Evolutionary conservation across 2,797 vertebrate species (phyloP), one percentile per base, ranked within the genome.

Genomic region (Streptopelia turtur): DNA sequence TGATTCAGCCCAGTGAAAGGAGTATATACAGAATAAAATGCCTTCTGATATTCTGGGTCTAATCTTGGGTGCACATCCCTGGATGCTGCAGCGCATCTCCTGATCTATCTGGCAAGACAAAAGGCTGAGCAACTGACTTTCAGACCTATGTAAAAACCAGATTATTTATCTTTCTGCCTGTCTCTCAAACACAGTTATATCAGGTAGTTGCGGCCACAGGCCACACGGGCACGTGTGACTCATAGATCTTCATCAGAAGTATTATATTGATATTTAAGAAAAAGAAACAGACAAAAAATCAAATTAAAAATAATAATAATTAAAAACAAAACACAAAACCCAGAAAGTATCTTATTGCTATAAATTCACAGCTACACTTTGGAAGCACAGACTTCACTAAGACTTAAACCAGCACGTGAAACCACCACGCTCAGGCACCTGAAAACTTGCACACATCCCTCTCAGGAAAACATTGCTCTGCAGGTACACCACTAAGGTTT

Each of bases 181-280:
- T 63, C 77, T 85, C 77, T 95, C 68, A 68, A 75, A 65, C 53
- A 68, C 50, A 56, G 23, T 45, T 82, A 21, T 83, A 83, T 33
- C 65, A 71, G n/a, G n/a, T n/a, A n/a, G n/a, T n/a, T n/a, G n/a
- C n/a, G n/a, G n/a, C n/a, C n/a, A 78, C 8, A 39, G 75, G 75
- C 30, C 37, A 65, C 50, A 28, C 0, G 1, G 57, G 45, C 45
- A 83, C 0, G 0, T 1, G 17, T 4, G 63, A 39, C 79, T 64
- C 41, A n/a, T n/a, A 27, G 47, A 83, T 49, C 45, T 56, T 61
- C 16, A 92, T 68, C n/a, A 63, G 35, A 65, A 78, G 39, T 28
- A 49, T 41, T 66, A 8, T 25, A 66, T 9, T n/a, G 64, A 10
- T 33, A 76, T 79, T 74, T 49, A 56, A 69, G 55, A 25, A 55